Conservation (phyloP, 2,113 vertebrate genomes). For the Otis tarda region DNA sequence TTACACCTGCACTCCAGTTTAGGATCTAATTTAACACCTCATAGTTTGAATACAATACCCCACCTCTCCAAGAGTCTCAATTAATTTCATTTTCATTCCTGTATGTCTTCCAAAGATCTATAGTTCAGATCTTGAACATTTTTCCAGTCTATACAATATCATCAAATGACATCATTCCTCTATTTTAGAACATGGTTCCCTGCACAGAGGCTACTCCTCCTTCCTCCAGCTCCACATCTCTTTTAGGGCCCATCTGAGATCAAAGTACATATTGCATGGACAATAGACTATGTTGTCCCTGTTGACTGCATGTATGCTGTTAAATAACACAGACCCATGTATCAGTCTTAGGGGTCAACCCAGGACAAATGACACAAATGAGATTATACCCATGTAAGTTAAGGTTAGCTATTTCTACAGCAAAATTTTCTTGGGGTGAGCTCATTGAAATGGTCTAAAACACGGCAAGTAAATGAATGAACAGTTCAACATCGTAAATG, state of each 20-base stretch:
- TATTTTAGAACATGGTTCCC: background rate
- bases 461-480: background rate
- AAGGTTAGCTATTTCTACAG: background rate
- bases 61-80: background rate
- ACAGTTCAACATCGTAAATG: background rate
- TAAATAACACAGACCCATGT: background rate
- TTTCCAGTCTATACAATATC: background rate
- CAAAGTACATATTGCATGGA: background rate
- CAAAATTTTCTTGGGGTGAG: background rate
- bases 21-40: background rate
- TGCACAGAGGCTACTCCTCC: background rate
- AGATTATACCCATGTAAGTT: accelerated
- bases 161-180: background rate
- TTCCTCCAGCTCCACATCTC: background rate
- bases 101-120: background rate
- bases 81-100: background rate
- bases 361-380: background rate
- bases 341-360: background rate
- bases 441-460: background rate
- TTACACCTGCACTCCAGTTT: background rate
- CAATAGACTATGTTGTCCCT: background rate
- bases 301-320: background rate
- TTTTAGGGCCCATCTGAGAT: background rate
- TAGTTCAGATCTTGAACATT: background rate
- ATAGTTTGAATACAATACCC: background rate